Conservation (phyloP, 2,888 invertebrate genomes). For the Cephus rjabovi region DNA sequence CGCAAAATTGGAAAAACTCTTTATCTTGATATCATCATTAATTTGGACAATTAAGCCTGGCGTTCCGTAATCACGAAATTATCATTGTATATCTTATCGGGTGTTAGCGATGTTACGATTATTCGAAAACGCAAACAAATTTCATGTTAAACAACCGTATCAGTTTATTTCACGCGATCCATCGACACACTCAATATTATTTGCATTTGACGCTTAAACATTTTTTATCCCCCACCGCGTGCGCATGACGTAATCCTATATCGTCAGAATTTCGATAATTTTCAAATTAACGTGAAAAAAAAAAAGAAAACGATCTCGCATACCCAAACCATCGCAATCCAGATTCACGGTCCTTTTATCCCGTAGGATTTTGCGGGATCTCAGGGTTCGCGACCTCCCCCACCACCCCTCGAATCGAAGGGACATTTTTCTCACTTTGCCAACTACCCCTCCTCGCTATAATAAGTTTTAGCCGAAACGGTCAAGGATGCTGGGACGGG, state of each 20-base stretch:
- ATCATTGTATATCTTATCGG: neutral
- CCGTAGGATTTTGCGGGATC: neutral
- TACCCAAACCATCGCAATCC: neutral
- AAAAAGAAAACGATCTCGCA: neutral
- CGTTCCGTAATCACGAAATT: neutral
- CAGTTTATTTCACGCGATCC: neutral
- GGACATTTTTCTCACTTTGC: neutral
- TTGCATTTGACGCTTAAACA: neutral
- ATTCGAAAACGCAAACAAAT: neutral
- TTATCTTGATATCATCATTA: neutral
- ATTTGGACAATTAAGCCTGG: neutral
- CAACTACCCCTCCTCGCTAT: neutral
- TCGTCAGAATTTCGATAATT: neutral
- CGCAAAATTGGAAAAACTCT: too few species aligned
- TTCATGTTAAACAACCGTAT: neutral
- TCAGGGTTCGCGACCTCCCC: neutral
- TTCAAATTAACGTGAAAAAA: neutral
- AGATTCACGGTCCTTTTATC: neutral
- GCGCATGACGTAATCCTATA: neutral
- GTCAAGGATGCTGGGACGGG: neutral
- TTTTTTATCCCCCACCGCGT: neutral
- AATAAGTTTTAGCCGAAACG: neutral
- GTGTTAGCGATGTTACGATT: neutral
- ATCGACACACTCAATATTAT: neutral
- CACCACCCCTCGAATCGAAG: neutral